Conservation (phyloP, 2,113 vertebrate genomes). For the Stegostoma tigrinum region DNA sequence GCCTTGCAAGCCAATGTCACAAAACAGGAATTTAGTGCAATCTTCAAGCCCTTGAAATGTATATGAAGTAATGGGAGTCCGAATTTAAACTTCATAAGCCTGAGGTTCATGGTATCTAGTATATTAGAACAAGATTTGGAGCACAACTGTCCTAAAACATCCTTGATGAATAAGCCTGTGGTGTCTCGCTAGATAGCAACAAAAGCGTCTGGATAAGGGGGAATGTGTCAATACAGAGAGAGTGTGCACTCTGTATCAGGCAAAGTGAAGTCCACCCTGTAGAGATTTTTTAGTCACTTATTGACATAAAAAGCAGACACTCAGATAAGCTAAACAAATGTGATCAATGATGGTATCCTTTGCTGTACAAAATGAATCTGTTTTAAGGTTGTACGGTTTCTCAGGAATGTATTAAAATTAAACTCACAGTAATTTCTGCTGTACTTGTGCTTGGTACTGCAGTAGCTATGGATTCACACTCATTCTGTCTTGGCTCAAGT, state of each 20-base stretch:
- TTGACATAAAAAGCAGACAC: background rate
- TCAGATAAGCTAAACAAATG: background rate
- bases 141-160: background rate
- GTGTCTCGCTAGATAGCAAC: background rate
- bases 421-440: background rate
- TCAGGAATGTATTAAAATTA: background rate
- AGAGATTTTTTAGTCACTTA: background rate
- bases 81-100: background rate
- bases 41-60: background rate
- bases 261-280: background rate
- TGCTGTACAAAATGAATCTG: background rate
- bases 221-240: background rate
- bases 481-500: background rate
- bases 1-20: background rate
- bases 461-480: background rate
- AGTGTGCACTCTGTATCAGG: background rate
- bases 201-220: background rate
- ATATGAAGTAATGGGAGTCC: background rate
- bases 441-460: background rate
- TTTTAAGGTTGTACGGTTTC: background rate
- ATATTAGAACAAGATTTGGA: background rate
- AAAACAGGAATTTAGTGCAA: background rate
- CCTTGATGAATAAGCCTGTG: background rate
- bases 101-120: background rate
- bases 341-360: background rate